Evolutionary conservation across 2,797 vertebrate species (phyloP), one percentile per base, ranked within the genome.

Genomic region (Clarias fuscus): DNA sequence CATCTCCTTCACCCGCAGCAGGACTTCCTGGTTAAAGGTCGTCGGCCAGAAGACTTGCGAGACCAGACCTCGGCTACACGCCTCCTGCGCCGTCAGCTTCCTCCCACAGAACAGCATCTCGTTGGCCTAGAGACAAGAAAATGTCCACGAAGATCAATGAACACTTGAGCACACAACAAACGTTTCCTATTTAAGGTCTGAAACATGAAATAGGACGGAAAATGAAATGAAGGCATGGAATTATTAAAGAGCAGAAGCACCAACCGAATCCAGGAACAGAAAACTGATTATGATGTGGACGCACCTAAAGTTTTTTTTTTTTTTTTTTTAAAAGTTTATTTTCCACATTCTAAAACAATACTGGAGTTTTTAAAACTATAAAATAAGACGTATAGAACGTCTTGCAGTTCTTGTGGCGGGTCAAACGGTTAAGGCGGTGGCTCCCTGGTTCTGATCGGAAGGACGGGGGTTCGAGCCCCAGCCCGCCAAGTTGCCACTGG

Each of bases 1-100:
- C 98, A 99, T 99, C 94, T 99, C 98, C 90, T 97, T 99, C 90
- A 99, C 98, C 22, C 98, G 96, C 56, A 99, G 92, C 97, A 99
- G 98, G 86, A 99, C 98, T 92, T 99, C 98, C 92, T 99, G 98
- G 91, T 98, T 98, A 92, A 99, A 99, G 0, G 98, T 99, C 48
- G 97, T 98, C 37, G 98, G 98, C 98, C 98, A 99, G 92, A 99
- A 99, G 82, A 99, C 98, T 91, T 99, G 98, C 0, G 98, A 99
- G 85, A 99, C 97, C 15, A 99, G 94, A 48, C 98, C 98, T 88
- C 98, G 94, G 93, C 96, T 98, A 92, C 98, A 99, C 0, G 98
- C 98, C 92, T 99, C 98, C 90, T 99, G 98, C 8, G 98, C 98
- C 0, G 98, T 99, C 64, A 99, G 95, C 91, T 99, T 99, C 90